Evolutionary conservation across 1,140 invertebrate genomes (phyloP).

Genomic region (Elysia chlorotica): DNA sequence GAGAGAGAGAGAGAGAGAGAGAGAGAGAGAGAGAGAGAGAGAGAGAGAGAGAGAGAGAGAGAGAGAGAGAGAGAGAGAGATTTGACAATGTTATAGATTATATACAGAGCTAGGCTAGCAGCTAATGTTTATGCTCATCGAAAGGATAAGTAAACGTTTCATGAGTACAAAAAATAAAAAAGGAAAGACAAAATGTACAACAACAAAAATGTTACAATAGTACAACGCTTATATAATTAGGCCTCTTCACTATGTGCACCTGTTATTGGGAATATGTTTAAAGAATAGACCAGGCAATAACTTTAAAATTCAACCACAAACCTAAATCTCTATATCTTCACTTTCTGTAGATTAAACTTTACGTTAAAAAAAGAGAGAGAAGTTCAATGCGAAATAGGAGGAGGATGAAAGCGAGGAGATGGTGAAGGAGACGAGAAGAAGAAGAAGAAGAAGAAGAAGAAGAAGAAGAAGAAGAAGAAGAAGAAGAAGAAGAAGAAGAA

Average conservation of each 20-base stretch:
- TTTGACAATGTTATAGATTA: not conserved
- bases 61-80: slow-evolving; percentile 15
- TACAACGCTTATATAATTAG: not conserved
- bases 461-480: not conserved
- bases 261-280: not conserved
- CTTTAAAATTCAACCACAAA: not conserved
- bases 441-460: not conserved
- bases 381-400: not conserved
- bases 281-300: not conserved
- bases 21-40: slow-evolving; percentile 19
- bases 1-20: slow-evolving; percentile 19
- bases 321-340: no score
- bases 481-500: not conserved
- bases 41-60: slow-evolving; percentile 22
- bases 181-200: slow-evolving; percentile 1
- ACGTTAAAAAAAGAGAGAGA: not conserved
- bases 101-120: slow-evolving; percentile 1
- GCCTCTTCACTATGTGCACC: not conserved
- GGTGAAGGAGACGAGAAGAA: no score
- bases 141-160: no score
- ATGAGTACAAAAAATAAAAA: no score
- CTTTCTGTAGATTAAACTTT: not conserved
- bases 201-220: not conserved
- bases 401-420: no score
- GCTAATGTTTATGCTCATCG: no score